Percentiles rank a stretch among this genome's conserved stretches.
Conservation (phyloP, 1,140 invertebrate genomes). For the Colletes gigas region DNA sequence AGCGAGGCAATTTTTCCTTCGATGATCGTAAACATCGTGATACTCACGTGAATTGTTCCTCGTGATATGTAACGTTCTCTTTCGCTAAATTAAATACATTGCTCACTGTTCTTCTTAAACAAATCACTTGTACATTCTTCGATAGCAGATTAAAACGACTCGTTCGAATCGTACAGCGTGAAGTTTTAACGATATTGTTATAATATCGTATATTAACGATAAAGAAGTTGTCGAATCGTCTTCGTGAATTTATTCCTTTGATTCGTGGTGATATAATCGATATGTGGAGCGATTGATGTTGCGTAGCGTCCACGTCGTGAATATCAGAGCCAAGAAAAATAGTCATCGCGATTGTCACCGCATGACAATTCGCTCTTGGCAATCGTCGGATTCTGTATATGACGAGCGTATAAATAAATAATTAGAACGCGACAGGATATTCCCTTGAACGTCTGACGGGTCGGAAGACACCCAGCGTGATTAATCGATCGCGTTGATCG, state of each 20-base stretch:
- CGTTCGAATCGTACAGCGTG: no score
- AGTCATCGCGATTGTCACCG: neutral
- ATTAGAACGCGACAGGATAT: slow-evolving; percentile 20
- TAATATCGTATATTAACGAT: no score
- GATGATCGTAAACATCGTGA: no score
- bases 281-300: slow-evolving; percentile 5
- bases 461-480: slow-evolving; percentile 15
- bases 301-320: neutral
- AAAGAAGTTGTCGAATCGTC: neutral
- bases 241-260: neutral
- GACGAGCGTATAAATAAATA: slow-evolving; percentile 27
- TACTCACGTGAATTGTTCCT: neutral
- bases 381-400: neutral
- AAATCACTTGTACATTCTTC: no score
- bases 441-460: slow-evolving; percentile 19
- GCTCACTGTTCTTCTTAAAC: neutral
- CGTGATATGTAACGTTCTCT: neutral
- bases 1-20: neutral
- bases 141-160: no score
- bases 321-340: neutral
- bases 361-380: slow-evolving; percentile 6
- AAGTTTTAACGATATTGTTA: no score
- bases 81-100: neutral
- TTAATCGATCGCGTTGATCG: slow-evolving; percentile 35
- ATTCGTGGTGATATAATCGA: slow-evolving; percentile 7